Base-by-base conservation (phyloP, 2,888 invertebrate species). In the Steinernema hermaphroditum region DNA sequence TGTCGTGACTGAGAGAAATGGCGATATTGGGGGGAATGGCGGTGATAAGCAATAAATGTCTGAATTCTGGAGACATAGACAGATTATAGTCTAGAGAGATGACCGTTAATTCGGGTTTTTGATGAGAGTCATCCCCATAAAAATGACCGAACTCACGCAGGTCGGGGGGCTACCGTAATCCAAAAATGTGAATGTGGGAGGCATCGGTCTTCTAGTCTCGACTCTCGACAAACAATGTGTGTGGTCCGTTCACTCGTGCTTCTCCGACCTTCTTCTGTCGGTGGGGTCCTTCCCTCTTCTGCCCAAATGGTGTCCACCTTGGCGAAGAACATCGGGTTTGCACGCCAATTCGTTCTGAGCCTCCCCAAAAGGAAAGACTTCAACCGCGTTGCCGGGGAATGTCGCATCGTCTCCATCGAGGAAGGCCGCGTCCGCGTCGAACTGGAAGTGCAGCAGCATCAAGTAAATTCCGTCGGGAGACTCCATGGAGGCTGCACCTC, bases 401-500 rank as follows among this genome's bases (percentile, higher is more conserved):
- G 62, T 32, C 62, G 62, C 6, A 34, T 62, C 32, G 12, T 62
- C 32, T 62, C 62, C 32, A 27, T 78, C 1, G 76, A 78, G 4
- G 78, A 81, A 73, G 84, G 82, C 19, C 68, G 77, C 19, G 76
- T 85, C 2, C 74, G 76, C 49, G 80, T 83, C 16, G 84, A 84
- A 70, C 77, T 84, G 44, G 62, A 62, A 16, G 29, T 62, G 4
- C 27, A 75, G 1, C 77, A 84, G 69, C 77, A 79, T n/a, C 62
- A 68, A 1, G 44, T 68, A 2, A 34, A 71, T 16, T 68, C 68
- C 41, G 29, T 57, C 29, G 77, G 76, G 22, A 82, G 80, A 34
- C 74, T 84, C 34, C 84, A 84, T 70, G 84, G 84, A 2, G 84
- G 84, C 32, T 79, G 78, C 70, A 81, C 85, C 1, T 84, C 84